phyloP scores from a whole-genome alignment of 1,140 invertebrate species.

The Heliconius himera region DNA sequence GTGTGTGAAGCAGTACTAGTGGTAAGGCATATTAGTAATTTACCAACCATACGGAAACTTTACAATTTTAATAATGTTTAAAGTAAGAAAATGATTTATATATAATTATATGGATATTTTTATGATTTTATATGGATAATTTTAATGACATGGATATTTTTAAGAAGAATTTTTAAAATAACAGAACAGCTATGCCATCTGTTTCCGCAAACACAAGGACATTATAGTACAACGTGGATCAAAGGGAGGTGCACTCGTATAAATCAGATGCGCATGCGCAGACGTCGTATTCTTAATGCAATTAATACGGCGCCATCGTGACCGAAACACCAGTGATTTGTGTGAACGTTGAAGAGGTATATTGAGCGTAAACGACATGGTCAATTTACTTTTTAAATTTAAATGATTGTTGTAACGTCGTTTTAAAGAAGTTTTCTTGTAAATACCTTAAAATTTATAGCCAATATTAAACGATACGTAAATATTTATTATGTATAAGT shows the following conservation, averaged over 20 bases:
- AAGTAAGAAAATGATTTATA: no score
- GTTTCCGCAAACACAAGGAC: slow-evolving; percentile 38
- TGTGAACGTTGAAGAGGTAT: background rate
- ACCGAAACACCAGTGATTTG: slow-evolving; percentile 25
- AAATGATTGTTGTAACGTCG: slow-evolving; percentile 4
- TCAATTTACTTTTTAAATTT: slow-evolving; percentile 15
- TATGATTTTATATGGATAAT: no score
- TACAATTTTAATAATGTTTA: no score
- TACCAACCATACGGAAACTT: no score
- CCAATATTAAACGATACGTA: background rate
- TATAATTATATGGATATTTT: no score
- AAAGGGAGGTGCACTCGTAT: slow-evolving; percentile 49
- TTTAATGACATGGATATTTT: background rate
- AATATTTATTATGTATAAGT: no score
- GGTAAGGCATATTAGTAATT: background rate
- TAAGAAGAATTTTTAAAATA: background rate
- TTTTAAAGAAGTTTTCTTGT: background rate
- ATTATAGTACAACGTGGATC: slow-evolving; percentile 49
- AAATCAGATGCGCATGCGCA: slow-evolving; percentile 53
- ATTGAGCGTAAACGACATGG: slow-evolving; percentile 19
- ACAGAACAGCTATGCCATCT: background rate
- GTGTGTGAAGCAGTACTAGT: background rate
- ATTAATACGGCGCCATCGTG: slow-evolving; percentile 59
- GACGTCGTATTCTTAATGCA: slow-evolving; percentile 45
- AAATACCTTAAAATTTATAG: background rate